Evolutionary conservation across 2,797 vertebrate genomes (phyloP).

Genomic region (Brachyrhaphis roseni): DNA sequence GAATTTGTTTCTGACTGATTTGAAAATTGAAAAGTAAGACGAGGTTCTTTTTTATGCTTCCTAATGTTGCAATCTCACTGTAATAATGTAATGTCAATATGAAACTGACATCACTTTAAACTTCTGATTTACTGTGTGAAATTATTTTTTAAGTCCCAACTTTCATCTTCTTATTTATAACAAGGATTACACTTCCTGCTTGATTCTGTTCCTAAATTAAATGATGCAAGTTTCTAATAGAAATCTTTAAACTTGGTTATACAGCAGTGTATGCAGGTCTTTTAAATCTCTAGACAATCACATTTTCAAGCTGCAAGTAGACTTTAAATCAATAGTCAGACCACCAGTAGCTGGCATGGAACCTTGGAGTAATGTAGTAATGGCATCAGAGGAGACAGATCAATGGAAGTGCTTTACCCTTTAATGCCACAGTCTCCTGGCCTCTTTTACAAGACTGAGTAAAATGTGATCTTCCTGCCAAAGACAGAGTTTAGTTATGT

Average conservation of each 20-base stretch:
- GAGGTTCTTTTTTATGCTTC: constrained; percentile 12
- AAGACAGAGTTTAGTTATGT: constrained; percentile 37
- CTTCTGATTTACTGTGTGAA: constrained; percentile 14
- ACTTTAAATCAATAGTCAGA: constrained; percentile 61
- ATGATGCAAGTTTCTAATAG: background rate
- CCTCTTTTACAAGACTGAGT: constrained; percentile 44
- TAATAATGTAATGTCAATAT: constrained; percentile 52
- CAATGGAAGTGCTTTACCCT: constrained; percentile 49
- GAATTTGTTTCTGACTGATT: constrained; percentile 22
- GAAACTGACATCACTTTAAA: constrained; percentile 11
- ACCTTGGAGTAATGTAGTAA: constrained; percentile 44
- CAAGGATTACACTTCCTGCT: background rate
- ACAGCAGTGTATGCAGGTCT: constrained; percentile 5
- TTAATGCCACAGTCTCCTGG: constrained; percentile 50
- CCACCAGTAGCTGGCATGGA: constrained; percentile 39
- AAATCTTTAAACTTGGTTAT: constrained; percentile 8
- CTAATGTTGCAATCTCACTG: constrained; percentile 40
- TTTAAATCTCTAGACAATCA: constrained; percentile 12
- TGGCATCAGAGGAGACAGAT: constrained; percentile 46
- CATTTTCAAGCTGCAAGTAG: constrained; percentile 20
- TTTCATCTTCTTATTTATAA: constrained; percentile 20
- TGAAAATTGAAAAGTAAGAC: constrained; percentile 16
- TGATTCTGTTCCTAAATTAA: constrained; percentile 8
- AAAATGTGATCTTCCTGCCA: constrained; percentile 57
- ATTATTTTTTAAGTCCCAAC: constrained; percentile 20